These are phyloP conservation scores for Noturus placidus DNA, from an alignment of 2,113 vertebrate species.

Conservation along the genomic window DNA sequence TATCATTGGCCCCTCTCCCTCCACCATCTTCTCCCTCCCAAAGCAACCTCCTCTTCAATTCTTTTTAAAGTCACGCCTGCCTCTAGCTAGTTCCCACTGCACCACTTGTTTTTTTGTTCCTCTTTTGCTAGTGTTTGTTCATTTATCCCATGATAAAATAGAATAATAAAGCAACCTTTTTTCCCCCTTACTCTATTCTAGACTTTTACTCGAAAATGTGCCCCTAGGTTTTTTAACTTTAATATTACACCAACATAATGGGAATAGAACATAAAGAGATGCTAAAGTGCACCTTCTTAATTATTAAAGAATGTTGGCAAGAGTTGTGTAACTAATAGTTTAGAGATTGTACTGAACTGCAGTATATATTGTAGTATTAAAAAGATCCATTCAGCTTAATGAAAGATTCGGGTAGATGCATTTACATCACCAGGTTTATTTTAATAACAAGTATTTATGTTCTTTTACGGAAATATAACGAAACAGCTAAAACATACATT, in stretches of 20 bases:
- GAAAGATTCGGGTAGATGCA: neutral
- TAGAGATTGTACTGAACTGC: neutral
- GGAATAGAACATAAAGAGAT: slow-evolving; percentile 31
- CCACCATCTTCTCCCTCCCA: slow-evolving; percentile 52
- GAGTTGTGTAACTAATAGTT: slow-evolving; percentile 27
- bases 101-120: slow-evolving; percentile 73
- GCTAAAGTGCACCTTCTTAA: slow-evolving; percentile 45
- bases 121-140: slow-evolving; percentile 62
- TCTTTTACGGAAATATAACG: neutral
- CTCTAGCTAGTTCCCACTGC: slow-evolving; percentile 69
- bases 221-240: neutral
- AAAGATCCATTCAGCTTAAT: neutral
- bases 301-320: slow-evolving; percentile 59
- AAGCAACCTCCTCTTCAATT: slow-evolving; percentile 74
- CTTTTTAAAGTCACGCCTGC: slow-evolving; percentile 74
- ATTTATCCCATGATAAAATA: slow-evolving; percentile 64
- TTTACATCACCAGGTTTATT: neutral
- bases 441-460: neutral
- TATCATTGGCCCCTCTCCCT: slow-evolving; percentile 41
- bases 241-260: slow-evolving; percentile 17
- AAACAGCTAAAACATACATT: neutral
- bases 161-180: slow-evolving; percentile 67
- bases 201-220: slow-evolving; percentile 14
- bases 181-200: slow-evolving; percentile 53
- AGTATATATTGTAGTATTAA: neutral